These are phyloP conservation scores for Eunapius fragilis DNA, from an alignment of 37 sponge, comb jelly and placozoan genomes.

Conservation along the genomic window DNA sequence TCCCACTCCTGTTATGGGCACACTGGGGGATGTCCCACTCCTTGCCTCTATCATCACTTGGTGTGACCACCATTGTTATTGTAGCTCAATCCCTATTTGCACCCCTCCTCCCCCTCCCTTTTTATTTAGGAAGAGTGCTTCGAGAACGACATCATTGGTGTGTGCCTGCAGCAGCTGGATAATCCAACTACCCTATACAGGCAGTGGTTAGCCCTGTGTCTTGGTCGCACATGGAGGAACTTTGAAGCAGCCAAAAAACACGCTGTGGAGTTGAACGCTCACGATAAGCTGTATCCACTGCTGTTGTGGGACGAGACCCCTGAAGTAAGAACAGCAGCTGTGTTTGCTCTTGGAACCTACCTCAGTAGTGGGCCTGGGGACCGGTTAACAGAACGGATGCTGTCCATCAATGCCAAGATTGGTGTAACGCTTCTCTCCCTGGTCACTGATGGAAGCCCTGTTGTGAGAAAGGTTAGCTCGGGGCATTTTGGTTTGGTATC, in stretches of 20 bases:
- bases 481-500: too few species aligned
- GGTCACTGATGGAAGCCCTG: slow-evolving; percentile 76
- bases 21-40: background rate
- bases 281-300: slow-evolving; percentile 82
- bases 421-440: slow-evolving; percentile 60
- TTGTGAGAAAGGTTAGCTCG: slow-evolving; percentile 84
- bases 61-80: too few species aligned
- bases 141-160: slow-evolving; percentile 59
- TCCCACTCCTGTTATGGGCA: too few species aligned
- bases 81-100: too few species aligned
- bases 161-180: slow-evolving; percentile 82
- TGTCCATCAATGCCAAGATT: slow-evolving; percentile 78
- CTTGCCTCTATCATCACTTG: background rate
- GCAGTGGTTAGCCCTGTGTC: slow-evolving; percentile 91
- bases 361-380: slow-evolving; percentile 55
- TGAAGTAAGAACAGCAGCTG: slow-evolving; percentile 92
- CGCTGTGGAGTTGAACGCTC: slow-evolving; percentile 85
- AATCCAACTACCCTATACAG: slow-evolving; percentile 72
- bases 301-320: slow-evolving; percentile 88
- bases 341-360: slow-evolving; percentile 93
- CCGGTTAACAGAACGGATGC: slow-evolving; percentile 53
- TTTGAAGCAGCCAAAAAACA: slow-evolving; percentile 85
- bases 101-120: too few species aligned
- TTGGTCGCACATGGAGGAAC: slow-evolving; percentile 86
- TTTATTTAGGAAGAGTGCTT: slow-evolving; percentile 60